Evolutionary conservation across 2,888 invertebrate species (phyloP), one percentile per base, ranked within the genome.

Genomic region (Mythimna ferrago): DNA sequence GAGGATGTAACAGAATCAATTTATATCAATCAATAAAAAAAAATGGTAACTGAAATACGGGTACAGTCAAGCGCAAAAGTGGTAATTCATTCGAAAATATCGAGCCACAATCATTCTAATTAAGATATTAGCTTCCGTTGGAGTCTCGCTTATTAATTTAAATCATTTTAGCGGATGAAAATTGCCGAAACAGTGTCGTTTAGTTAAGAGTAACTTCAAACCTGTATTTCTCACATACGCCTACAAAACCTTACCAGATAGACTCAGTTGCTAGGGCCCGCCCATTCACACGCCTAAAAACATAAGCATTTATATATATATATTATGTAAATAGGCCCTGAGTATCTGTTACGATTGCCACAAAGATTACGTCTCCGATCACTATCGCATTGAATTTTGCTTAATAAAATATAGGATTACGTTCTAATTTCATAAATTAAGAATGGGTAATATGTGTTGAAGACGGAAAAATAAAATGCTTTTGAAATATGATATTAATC

Each of bases 391-490:
- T 11, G 60, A 60, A 67, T 75, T 75, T 62, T 41, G 61, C 35
- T 69, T 19, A 66, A 68, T 82, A 73, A 73, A 75, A 44, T 72
- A 68, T 60, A 51, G 32, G 10, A 71, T 66, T 57, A 58, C 66
- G 72, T 79, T 71, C 66, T 51, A 60, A 68, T 67, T 76, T 70
- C 58, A 80, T 82, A 73, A 63, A 80, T 82, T 38, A 56, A 11
- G 7, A 65, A 66, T 61, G 9, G 19, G 35, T 53, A 68, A 69
- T 21, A 66, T 21, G 66, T 77, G 67, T 73, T 67, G 56, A 21
- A 51, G 48, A 64, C 65, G 62, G 58, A 14, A 35, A 14, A 58
- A 51, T 48, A 19, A 26, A 26, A 68, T 51, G 6, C 26, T 54
- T 81, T 81, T 80, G 79, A 71, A 63, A 80, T 71, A 26, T 62